Evolutionary conservation across 2,797 vertebrate species (phyloP).

Genomic region (Stomatorhinus walkeri): DNA sequence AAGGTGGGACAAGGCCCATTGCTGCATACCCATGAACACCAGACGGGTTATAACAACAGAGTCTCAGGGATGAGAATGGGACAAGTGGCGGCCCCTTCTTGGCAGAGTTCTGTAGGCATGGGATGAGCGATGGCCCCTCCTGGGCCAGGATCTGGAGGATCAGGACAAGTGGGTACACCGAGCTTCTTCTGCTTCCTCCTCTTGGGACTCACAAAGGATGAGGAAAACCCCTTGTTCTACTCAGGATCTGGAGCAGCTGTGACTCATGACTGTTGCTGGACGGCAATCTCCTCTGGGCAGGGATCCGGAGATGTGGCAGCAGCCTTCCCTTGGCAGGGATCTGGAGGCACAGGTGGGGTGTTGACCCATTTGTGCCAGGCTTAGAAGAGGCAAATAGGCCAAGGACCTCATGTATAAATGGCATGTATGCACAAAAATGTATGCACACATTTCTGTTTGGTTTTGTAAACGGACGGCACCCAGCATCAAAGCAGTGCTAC

Average conservation of each 20-base stretch:
- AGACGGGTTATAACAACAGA: too few species aligned
- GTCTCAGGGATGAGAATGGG: too few species aligned
- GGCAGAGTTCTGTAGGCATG: not conserved
- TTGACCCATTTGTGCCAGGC: too few species aligned
- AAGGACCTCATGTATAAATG: not conserved
- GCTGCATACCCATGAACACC: too few species aligned
- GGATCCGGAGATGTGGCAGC: too few species aligned
- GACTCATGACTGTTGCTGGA: not conserved
- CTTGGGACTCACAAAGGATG: not conserved
- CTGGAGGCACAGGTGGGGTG: not conserved
- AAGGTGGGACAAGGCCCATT: too few species aligned
- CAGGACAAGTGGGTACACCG: not conserved
- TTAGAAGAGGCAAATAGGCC: too few species aligned
- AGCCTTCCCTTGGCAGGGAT: not conserved
- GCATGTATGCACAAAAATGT: not conserved
- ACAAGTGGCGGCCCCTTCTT: not conserved
- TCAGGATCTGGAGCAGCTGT: not conserved
- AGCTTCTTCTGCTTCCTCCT: not conserved
- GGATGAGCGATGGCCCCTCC: not conserved
- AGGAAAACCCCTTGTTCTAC: not conserved
- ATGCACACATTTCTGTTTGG: not conserved
- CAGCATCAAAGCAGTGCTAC: not conserved
- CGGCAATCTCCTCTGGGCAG: too few species aligned
- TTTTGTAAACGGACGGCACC: not conserved
- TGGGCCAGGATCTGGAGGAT: not conserved